phyloP scores from a whole-genome alignment of 2,797 vertebrate genomes.

The Eleutherodactylus coqui region DNA sequence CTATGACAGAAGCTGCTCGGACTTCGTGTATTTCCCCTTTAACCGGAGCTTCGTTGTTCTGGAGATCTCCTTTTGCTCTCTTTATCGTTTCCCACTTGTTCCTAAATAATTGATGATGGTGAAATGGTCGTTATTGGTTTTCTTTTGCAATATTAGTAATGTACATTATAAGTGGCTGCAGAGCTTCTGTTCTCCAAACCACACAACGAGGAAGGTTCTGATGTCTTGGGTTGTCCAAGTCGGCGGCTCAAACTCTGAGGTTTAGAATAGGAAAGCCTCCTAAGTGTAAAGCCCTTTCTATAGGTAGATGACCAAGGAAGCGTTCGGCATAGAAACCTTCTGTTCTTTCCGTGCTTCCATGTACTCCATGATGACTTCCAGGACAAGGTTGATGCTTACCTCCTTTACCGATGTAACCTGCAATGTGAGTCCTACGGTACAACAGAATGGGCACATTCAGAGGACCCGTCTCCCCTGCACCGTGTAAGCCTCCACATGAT shows the following conservation, averaged over 20 bases:
- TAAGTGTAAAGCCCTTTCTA: not conserved
- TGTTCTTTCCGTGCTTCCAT: not conserved
- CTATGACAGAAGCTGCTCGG: not conserved
- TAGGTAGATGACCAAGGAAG: not conserved
- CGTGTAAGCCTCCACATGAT: too few species aligned
- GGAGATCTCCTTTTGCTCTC: not conserved
- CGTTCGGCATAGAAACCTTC: not conserved
- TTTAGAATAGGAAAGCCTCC: not conserved
- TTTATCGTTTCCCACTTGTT: constrained; percentile 10
- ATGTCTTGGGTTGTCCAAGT: constrained; percentile 14
- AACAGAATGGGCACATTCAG: not conserved
- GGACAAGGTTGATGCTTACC: not conserved
- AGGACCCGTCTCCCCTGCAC: not conserved
- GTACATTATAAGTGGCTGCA: constrained; percentile 35
- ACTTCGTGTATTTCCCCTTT: constrained; percentile 1
- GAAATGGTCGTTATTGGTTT: constrained; percentile 32
- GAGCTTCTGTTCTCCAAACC: constrained; percentile 1
- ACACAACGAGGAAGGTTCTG: not conserved
- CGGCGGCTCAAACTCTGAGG: not conserved
- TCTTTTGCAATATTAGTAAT: constrained; percentile 3
- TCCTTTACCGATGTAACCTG: not conserved
- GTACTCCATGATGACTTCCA: not conserved
- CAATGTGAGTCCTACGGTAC: not conserved
- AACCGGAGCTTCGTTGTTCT: constrained; percentile 6
- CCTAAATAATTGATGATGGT: constrained; percentile 32